Percentiles rank a stretch among this genome's conserved stretches.
These are phyloP conservation scores for Drosophila neocordata DNA, from an alignment of 1,140 invertebrate species.

Conservation along the genomic window DNA sequence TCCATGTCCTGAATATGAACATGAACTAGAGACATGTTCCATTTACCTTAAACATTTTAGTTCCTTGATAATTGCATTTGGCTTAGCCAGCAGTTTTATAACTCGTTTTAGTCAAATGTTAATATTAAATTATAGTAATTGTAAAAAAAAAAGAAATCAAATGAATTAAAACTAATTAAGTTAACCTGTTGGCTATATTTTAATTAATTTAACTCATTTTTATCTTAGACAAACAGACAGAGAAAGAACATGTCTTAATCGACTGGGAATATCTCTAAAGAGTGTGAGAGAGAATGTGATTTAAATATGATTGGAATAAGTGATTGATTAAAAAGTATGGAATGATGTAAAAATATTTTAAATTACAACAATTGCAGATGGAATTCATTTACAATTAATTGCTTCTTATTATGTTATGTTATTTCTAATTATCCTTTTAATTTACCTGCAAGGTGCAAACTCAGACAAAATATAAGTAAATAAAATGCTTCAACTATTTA, in stretches of 20 bases:
- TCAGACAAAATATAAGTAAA: conserved; percentile 51
- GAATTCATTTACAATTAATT: too few relatives aligned
- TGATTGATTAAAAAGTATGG: too few relatives aligned
- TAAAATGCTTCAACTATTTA: conserved; percentile 53
- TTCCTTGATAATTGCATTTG: conserved; percentile 2
- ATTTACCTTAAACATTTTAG: not conserved
- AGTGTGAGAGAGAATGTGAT: too few relatives aligned
- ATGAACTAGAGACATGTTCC: not conserved
- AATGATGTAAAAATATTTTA: too few relatives aligned
- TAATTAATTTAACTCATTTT: not conserved
- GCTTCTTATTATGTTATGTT: too few relatives aligned
- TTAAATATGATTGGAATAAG: too few relatives aligned
- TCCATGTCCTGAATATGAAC: too few relatives aligned
- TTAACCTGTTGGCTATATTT: not conserved
- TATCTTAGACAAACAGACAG: too few relatives aligned
- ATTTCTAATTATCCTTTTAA: not conserved
- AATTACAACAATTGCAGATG: too few relatives aligned
- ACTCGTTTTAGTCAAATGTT: not conserved
- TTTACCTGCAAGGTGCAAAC: conserved; percentile 8
- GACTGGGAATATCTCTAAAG: too few relatives aligned
- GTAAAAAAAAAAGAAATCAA: not conserved
- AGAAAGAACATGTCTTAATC: too few relatives aligned
- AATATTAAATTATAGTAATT: conserved; percentile 5
- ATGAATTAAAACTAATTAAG: not conserved
- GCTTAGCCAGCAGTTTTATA: not conserved